Conservation (phyloP, 2,888 invertebrate genomes). For the Plagodis dolabraria region DNA sequence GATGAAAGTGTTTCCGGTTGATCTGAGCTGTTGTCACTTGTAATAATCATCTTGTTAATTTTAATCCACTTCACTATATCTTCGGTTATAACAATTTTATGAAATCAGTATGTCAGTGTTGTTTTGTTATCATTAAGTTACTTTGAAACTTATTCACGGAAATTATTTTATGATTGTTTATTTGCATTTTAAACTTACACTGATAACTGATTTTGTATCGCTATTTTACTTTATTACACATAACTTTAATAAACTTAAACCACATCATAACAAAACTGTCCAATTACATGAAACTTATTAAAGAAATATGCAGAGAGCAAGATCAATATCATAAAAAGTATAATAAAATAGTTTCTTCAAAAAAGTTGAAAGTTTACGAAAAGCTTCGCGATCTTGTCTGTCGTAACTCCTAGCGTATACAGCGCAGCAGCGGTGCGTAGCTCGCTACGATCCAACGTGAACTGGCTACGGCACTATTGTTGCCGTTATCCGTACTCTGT, state of each 20-base stretch:
- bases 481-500: not conserved
- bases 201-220: too few relatives aligned
- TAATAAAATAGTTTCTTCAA: too few relatives aligned
- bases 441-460: conserved; percentile 28
- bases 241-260: not conserved
- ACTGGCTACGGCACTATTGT: not conserved
- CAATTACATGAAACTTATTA: too few relatives aligned
- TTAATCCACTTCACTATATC: too few relatives aligned
- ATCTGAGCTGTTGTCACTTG: conserved; percentile 35
- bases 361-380: not conserved
- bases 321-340: not conserved
- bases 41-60: conserved; percentile 11
- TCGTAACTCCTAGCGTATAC: not conserved
- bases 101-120: too few relatives aligned
- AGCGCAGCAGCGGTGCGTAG: conserved; percentile 23
- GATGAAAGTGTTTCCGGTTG: conserved; percentile 40
- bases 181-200: too few relatives aligned
- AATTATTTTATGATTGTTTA: too few relatives aligned
- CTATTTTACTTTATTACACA: too few relatives aligned
- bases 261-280: not conserved
- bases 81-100: too few relatives aligned
- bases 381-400: not conserved
- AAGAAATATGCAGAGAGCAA: not conserved
- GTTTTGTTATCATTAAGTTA: too few relatives aligned
- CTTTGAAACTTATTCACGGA: too few relatives aligned